Conservation (phyloP, 1,140 invertebrate genomes). For the Drosophila teissieri region DNA sequence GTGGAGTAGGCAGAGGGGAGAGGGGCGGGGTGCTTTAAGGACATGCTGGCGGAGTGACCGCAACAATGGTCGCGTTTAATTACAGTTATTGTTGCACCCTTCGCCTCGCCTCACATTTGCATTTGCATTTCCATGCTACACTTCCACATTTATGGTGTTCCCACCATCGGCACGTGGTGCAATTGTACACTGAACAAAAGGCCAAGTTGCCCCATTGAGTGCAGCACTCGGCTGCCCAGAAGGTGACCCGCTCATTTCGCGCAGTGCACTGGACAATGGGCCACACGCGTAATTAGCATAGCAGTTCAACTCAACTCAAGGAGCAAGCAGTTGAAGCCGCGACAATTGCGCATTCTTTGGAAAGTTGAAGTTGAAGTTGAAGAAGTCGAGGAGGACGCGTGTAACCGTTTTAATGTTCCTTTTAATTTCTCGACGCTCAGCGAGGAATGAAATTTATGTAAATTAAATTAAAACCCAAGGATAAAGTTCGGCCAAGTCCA, state of each 20-base stretch:
- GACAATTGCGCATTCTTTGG: conserved; percentile 51
- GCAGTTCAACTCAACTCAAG: conserved; percentile 42
- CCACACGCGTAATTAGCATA: conserved; percentile 56
- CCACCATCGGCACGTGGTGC: conserved; percentile 38
- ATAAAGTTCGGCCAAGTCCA: conserved; percentile 47
- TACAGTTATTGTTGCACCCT: conserved; percentile 80
- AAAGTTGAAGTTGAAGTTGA: conserved; percentile 10
- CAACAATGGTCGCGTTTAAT: conserved; percentile 80
- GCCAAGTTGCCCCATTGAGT: too few species aligned
- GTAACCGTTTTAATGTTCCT: conserved; percentile 8
- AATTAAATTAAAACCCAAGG: conserved; percentile 66
- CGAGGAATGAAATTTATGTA: conserved; percentile 80
- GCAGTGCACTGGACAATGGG: conserved; percentile 14
- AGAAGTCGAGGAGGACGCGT: too few species aligned
- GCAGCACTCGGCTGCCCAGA: background rate
- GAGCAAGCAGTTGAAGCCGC: conserved; percentile 32
- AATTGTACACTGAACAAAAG: conserved; percentile 23
- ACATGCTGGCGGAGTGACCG: conserved; percentile 70
- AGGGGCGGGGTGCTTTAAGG: conserved; percentile 27
- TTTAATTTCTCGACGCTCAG: conserved; percentile 41
- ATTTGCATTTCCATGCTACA: conserved; percentile 33
- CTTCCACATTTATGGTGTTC: conserved; percentile 15
- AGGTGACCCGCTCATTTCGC: background rate
- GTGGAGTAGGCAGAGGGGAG: conserved; percentile 23
- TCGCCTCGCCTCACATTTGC: conserved; percentile 68